phyloP scores from a whole-genome alignment of 2,888 invertebrate species.

The Quadriops clusia region DNA sequence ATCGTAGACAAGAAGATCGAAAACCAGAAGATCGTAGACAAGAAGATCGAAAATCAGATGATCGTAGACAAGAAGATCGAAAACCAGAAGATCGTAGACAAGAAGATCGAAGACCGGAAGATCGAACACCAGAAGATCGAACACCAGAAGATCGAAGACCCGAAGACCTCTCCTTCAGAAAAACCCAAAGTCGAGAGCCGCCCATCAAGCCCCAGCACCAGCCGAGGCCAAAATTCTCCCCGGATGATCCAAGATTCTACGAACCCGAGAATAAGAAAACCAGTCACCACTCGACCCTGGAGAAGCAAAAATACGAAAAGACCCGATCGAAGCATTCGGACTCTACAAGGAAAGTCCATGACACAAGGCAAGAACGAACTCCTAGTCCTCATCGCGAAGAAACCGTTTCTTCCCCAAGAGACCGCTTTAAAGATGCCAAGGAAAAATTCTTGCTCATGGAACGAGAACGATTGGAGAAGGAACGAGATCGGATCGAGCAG shows the following conservation, averaged over 20 bases:
- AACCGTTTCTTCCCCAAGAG: conserved; percentile 52
- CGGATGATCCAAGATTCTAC: conserved; percentile 23
- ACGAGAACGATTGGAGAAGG: conserved; percentile 50
- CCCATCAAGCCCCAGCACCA: conserved; percentile 5
- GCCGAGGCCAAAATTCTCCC: conserved; percentile 13
- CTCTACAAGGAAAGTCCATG: conserved; percentile 9
- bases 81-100: conserved; percentile 3
- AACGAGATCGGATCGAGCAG: conserved; percentile 22
- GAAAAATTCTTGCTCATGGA: conserved; percentile 76
- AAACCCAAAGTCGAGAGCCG: no score
- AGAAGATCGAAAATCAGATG: conserved; percentile 1
- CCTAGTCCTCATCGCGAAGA: conserved; percentile 36
- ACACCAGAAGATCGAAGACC: no score
- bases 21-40: no score
- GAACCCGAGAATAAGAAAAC: conserved; percentile 15
- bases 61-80: neutral
- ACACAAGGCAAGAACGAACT: conserved; percentile 27
- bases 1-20: no score
- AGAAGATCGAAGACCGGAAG: conserved; percentile 5
- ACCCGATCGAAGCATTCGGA: conserved; percentile 11
- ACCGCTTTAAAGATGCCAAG: conserved; percentile 75
- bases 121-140: no score
- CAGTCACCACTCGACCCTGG: conserved; percentile 6
- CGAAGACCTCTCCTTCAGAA: no score
- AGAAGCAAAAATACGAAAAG: conserved; percentile 11